Evolutionary conservation across 1,140 invertebrate species (phyloP), one percentile per base, ranked within the genome.

Genomic region (Oreohelix idahoensis): DNA sequence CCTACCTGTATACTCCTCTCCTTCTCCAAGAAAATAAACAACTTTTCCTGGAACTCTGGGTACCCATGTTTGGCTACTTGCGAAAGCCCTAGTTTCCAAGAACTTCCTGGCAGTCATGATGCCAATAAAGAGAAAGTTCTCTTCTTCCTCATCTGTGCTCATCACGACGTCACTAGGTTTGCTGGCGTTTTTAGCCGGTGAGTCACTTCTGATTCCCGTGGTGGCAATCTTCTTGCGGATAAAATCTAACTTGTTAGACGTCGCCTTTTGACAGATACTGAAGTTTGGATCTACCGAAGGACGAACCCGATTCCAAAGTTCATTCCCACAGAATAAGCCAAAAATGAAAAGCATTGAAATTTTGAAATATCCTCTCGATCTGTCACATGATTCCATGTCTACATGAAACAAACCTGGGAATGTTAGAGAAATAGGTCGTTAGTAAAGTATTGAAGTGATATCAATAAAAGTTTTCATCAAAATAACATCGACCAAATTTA

Each of bases 81-180:
- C 96, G 71, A 95, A 94, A 0, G 97, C 97, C 81, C 97, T 93
- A 0, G 95, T 96, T 39, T 95, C 94, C 74, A 99, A 93, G 90
- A 97, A 98, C 89, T 96, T 96, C 85, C 96, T 94, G 0, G 97
- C 97, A 0, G 97, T 98, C 97, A 99, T 98, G 0, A 98, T 97
- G 79, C 97, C 97, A 63, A 98, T 96, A 89, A 98, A 84, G 8
- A 88, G 32, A 35, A 87, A 79, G 32, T 81, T 73, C 26, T 79
- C 51, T 15, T 66, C 74, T 4, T 32, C 15, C 8, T 49, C 74
- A 13, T 76, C 74, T 26, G 35, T 4, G 8, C 32, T 66, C 8
- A 32, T 32, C 20, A 35, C n/a, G 32, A 66, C 63, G 5, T 66
- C 2, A 23, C 20, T 32, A 8, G 2, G 5, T 32, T 32, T 10